A percentile compares a stretch with the other conserved stretches of the same genome.
Conservation (phyloP, 2,797 vertebrate genomes). For the Apogon hyalosoma region DNA sequence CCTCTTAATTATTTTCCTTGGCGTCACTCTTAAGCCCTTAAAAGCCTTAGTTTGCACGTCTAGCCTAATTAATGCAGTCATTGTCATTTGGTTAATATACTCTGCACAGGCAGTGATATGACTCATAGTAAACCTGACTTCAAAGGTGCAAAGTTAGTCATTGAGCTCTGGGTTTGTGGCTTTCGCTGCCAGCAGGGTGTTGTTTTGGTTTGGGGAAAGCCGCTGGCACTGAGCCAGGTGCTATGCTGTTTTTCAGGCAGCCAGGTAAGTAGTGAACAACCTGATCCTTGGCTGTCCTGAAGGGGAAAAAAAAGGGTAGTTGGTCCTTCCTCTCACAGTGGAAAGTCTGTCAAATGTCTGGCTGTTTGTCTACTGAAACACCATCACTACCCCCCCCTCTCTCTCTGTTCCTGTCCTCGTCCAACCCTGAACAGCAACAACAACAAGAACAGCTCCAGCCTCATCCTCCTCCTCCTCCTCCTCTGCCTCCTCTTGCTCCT, state of each 20-base stretch:
- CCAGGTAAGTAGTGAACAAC: constrained; percentile 67
- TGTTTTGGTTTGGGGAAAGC: constrained; percentile 68
- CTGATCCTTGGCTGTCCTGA: constrained; percentile 55
- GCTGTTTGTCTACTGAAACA: constrained; percentile 66
- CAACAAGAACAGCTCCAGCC: constrained; percentile 54
- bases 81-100: constrained; percentile 65
- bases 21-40: constrained; percentile 43
- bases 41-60: constrained; percentile 47
- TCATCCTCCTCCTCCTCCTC: constrained; percentile 20
- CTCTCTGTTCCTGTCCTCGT: constrained; percentile 63
- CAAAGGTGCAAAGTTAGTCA: constrained; percentile 55
- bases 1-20: constrained; percentile 26
- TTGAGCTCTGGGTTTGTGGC: constrained; percentile 46
- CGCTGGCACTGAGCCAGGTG: constrained; percentile 66
- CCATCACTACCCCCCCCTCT: constrained; percentile 5
- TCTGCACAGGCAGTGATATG: constrained; percentile 53
- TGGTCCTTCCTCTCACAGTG: constrained; percentile 67
- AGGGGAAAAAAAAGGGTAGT: constrained; percentile 38
- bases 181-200: constrained; percentile 56
- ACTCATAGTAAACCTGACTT: constrained; percentile 63
- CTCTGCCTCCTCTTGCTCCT: constrained; percentile 5
- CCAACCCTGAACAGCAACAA: constrained; percentile 64
- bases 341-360: constrained; percentile 66
- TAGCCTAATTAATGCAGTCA: constrained; percentile 57
- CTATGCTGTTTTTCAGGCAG: constrained; percentile 53